Percentiles rank a stretch among this genome's conserved stretches.
These are phyloP conservation scores for Platalea minor DNA, from an alignment of 2,797 vertebrate species.

Conservation along the genomic window DNA sequence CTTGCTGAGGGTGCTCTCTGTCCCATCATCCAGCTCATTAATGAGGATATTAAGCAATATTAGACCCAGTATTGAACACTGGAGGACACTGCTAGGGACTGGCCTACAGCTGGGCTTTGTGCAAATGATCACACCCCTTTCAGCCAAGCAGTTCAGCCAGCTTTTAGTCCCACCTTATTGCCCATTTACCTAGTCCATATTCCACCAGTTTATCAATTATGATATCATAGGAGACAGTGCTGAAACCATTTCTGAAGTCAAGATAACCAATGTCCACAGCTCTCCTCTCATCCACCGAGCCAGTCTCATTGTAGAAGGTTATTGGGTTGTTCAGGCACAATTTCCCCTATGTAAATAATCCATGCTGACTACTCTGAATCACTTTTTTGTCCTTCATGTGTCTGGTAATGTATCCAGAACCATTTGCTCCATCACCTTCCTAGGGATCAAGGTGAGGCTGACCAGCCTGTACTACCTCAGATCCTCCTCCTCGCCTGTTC, in stretches of 20 bases:
- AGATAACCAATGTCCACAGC: background rate
- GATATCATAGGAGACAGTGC: background rate
- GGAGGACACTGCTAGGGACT: accelerated
- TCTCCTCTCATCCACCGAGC: background rate
- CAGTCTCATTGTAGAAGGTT: background rate
- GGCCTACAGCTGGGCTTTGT: background rate
- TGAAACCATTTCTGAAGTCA: background rate
- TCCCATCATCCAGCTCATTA: background rate
- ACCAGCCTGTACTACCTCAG: background rate
- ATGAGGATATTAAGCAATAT: background rate
- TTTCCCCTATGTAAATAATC: background rate
- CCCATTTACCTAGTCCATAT: background rate
- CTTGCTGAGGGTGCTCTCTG: background rate
- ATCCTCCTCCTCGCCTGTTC: background rate
- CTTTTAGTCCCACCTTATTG: background rate
- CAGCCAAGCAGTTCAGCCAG: background rate
- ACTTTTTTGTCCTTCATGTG: background rate
- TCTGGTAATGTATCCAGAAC: background rate
- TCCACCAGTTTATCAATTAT: background rate
- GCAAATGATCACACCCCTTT: background rate
- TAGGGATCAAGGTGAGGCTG: background rate
- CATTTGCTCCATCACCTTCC: background rate
- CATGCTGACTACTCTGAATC: background rate
- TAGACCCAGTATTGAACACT: background rate
- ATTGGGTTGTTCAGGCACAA: background rate